Evolutionary conservation across 2,888 invertebrate species (phyloP).

Genomic region (Pseudoips prasinana): DNA sequence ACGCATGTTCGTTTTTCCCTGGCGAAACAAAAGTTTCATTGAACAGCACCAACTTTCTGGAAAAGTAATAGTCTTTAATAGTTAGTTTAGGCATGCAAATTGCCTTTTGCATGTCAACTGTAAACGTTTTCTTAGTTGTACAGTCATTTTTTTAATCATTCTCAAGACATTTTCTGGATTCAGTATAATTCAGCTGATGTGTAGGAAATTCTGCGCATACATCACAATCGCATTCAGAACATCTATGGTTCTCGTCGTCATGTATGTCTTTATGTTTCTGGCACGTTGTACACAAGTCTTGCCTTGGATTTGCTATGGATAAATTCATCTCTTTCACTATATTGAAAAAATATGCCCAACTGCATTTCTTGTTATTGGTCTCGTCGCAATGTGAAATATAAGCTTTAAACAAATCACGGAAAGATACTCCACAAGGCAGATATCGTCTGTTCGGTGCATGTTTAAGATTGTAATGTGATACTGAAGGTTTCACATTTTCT

Average conservation of each 20-base stretch:
- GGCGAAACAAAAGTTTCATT: conserved; percentile 12
- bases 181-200: conserved; percentile 3
- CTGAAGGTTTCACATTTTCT: too few relatives aligned
- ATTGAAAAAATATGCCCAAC: too few relatives aligned
- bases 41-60: conserved; percentile 9
- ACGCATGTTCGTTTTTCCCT: conserved; percentile 10
- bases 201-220: background rate
- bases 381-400: too few relatives aligned
- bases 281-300: background rate
- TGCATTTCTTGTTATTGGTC: too few relatives aligned
- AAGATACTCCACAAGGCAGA: too few relatives aligned
- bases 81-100: conserved; percentile 11
- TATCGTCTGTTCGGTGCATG: too few relatives aligned
- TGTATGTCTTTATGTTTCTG: conserved; percentile 3
- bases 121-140: conserved; percentile 5
- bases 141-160: conserved; percentile 1
- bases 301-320: too few relatives aligned
- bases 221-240: conserved; percentile 2
- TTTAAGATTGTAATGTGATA: too few relatives aligned
- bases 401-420: too few relatives aligned
- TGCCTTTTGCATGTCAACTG: conserved; percentile 10
- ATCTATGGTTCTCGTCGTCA: background rate
- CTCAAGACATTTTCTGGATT: conserved; percentile 3
- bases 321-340: too few relatives aligned
- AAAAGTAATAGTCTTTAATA: conserved; percentile 12